Evolutionary conservation across 2,113 vertebrate genomes (phyloP).

Genomic region (Catharus bicknelli): DNA sequence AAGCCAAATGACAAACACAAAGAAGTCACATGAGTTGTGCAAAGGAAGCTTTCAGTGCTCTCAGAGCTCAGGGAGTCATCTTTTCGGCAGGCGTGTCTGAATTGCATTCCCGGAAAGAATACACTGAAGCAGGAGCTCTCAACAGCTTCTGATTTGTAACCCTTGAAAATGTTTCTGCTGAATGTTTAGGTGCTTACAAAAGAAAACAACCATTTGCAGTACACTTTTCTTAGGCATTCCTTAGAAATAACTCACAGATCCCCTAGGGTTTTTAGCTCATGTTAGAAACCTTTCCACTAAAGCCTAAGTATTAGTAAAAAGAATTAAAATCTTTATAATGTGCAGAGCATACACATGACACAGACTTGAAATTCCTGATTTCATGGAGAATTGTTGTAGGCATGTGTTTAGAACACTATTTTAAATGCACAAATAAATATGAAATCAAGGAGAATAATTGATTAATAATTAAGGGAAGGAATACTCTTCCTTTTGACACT

Average conservation of each 20-base stretch:
- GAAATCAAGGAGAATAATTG: not conserved
- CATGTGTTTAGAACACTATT: not conserved
- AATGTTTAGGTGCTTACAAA: not conserved
- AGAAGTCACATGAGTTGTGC: conserved; percentile 48
- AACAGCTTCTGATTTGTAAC: not conserved
- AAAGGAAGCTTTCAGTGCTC: conserved; percentile 43
- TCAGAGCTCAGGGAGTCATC: conserved; percentile 28
- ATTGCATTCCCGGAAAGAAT: conserved; percentile 14
- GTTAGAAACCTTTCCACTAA: not conserved
- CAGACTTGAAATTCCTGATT: not conserved
- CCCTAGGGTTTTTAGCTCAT: not conserved
- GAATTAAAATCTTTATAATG: not conserved
- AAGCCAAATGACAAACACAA: conserved; percentile 57
- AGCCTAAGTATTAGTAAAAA: not conserved
- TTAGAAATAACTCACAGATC: not conserved
- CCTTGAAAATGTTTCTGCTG: not conserved
- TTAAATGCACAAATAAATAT: not conserved
- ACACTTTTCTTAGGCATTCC: not conserved
- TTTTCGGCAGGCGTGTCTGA: not conserved
- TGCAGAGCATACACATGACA: not conserved
- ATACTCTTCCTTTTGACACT: not conserved
- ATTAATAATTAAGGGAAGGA: not conserved
- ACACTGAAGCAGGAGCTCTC: not conserved
- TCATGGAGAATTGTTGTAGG: not conserved
- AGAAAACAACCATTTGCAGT: not conserved